These are phyloP conservation scores for Drosophila nasuta DNA, from an alignment of 1,140 invertebrate species.

Conservation along the genomic window DNA sequence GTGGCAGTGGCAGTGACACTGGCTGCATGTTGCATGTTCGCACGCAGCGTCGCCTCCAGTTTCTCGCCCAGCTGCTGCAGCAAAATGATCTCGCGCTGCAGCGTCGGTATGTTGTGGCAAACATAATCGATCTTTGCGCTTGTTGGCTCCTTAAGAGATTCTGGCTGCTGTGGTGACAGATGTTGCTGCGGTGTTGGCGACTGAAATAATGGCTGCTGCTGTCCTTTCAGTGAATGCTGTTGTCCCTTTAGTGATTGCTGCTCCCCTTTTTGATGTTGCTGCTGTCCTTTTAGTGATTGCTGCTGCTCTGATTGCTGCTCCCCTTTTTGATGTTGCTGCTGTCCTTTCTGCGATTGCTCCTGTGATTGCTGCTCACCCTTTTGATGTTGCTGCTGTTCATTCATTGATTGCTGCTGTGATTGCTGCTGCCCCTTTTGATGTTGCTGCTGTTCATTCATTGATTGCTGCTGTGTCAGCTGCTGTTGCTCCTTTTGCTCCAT, in stretches of 20 bases:
- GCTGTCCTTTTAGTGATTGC: too few relatives aligned
- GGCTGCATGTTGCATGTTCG: background rate
- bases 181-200: background rate
- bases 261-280: too few relatives aligned
- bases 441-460: too few relatives aligned
- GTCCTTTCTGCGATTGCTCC: background rate
- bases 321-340: background rate
- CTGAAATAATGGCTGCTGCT: background rate
- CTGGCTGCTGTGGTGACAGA: slow-evolving; percentile 1
- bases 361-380: too few relatives aligned
- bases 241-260: background rate
- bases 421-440: too few relatives aligned
- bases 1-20: too few relatives aligned
- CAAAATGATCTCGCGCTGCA: slow-evolving; percentile 68
- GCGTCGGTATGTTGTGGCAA: slow-evolving; percentile 64
- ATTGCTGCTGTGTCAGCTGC: too few relatives aligned
- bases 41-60: slow-evolving; percentile 47
- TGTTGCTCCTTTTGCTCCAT: too few relatives aligned
- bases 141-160: background rate
- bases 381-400: too few relatives aligned
- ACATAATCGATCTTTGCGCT: slow-evolving; percentile 46
- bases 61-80: slow-evolving; percentile 67
- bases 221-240: background rate
- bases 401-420: too few relatives aligned
- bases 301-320: slow-evolving; percentile 1